Evolutionary conservation across 2,113 vertebrate genomes (phyloP).

Genomic region (Martes martes): DNA sequence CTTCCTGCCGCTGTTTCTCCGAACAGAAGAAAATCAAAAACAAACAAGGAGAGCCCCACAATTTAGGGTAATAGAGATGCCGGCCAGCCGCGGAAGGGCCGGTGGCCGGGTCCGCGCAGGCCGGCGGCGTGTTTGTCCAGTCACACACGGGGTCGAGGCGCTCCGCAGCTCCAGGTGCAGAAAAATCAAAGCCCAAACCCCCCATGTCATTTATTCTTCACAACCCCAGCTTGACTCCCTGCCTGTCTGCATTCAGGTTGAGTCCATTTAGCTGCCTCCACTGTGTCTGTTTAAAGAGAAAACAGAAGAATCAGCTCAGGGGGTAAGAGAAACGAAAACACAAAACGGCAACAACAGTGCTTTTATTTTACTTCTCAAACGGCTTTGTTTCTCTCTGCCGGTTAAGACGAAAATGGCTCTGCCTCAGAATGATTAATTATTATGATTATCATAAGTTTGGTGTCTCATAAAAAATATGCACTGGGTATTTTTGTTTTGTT

Average conservation of each 20-base stretch:
- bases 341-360: not conserved
- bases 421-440: constrained; percentile 10
- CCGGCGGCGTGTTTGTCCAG: constrained; percentile 3
- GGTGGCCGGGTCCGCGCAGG: not conserved
- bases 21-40: not conserved
- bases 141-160: constrained; percentile 6
- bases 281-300: constrained; percentile 56
- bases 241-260: constrained; percentile 3
- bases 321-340: constrained; percentile 41
- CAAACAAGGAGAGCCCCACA: not conserved
- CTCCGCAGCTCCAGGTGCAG: constrained; percentile 40
- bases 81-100: not conserved
- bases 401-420: not conserved
- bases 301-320: not conserved
- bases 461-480: not conserved
- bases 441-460: not conserved
- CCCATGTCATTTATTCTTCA: constrained; percentile 71
- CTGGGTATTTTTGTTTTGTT: not conserved
- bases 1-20: not conserved
- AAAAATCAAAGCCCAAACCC: constrained; percentile 53
- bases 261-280: constrained; percentile 54
- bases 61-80: not conserved
- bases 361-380: not conserved
- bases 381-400: not conserved
- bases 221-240: constrained; percentile 52